Evolutionary conservation across 2,113 vertebrate genomes (phyloP).

Genomic region (Thunnus thynnus): DNA sequence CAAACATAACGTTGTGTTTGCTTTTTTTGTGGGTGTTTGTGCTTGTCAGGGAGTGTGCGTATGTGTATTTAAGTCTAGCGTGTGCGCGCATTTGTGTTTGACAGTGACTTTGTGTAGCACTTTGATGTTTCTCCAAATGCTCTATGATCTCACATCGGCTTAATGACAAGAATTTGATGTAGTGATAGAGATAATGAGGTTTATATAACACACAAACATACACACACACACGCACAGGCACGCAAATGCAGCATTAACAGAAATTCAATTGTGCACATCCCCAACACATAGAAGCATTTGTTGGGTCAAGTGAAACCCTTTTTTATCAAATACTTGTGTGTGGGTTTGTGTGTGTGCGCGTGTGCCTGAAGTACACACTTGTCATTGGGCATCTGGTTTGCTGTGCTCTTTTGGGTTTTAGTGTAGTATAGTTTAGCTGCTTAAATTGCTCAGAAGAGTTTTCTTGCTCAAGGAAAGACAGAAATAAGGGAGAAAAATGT

Average conservation of each 20-base stretch:
- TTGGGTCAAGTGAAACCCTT: conserved; percentile 24
- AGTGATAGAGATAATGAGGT: conserved; percentile 73
- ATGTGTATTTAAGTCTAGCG: conserved; percentile 2
- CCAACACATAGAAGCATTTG: conserved; percentile 8
- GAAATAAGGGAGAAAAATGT: conserved; percentile 19
- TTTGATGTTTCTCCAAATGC: conserved; percentile 67
- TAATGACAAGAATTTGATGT: conserved; percentile 71
- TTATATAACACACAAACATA: conserved; percentile 57
- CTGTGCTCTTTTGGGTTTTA: conserved; percentile 10
- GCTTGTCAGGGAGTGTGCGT: conserved; percentile 11
- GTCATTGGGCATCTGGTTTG: conserved; percentile 25
- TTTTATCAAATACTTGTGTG: background rate
- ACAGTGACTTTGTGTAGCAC: conserved; percentile 37
- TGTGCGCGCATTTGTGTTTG: conserved; percentile 23
- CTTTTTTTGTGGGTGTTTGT: conserved; percentile 26
- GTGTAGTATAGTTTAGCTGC: conserved; percentile 5
- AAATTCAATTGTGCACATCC: conserved; percentile 37
- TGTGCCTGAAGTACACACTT: background rate
- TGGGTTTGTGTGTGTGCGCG: background rate
- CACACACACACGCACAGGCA: conserved; percentile 22
- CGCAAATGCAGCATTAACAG: conserved; percentile 12
- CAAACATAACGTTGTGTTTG: conserved; percentile 35
- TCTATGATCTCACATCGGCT: conserved; percentile 64
- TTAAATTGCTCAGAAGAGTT: conserved; percentile 6
- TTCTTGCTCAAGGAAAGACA: conserved; percentile 5